phyloP scores from a whole-genome alignment of 2,797 vertebrate species.

The Hydrophis major region DNA sequence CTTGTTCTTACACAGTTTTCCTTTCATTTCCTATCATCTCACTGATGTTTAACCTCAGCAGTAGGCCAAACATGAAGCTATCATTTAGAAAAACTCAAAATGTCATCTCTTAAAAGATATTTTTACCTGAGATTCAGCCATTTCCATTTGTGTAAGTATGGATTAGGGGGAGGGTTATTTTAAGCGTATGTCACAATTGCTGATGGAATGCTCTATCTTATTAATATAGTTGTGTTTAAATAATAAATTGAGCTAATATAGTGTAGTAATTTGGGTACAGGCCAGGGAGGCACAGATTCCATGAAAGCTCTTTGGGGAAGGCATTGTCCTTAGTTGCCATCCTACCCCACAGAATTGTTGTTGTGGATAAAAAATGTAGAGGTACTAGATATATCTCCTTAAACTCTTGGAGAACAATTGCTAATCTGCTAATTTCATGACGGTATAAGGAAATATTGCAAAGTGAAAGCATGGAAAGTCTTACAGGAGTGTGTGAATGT shows the following conservation, averaged over 20 bases:
- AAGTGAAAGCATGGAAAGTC: not conserved
- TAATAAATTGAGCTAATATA: not conserved
- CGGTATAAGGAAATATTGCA: slow-evolving; percentile 15
- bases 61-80: slow-evolving; percentile 64
- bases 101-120: slow-evolving; percentile 12
- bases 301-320: not conserved
- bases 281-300: not conserved
- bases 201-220: not conserved
- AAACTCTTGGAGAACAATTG: not conserved
- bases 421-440: slow-evolving; percentile 31
- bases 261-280: not conserved
- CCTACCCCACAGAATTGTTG: not conserved
- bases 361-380: not conserved
- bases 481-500: not conserved
- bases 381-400: not conserved
- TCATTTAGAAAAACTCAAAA: slow-evolving; percentile 54
- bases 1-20: slow-evolving; percentile 48
- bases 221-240: not conserved
- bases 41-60: slow-evolving; percentile 68
- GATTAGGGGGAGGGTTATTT: not conserved
- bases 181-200: not conserved
- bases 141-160: not conserved
- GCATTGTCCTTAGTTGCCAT: not conserved
- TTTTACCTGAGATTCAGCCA: slow-evolving; percentile 8
- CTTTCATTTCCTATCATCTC: slow-evolving; percentile 73